Conservation (phyloP, 2,888 invertebrate species). For the Polylopha cassiicola region DNA sequence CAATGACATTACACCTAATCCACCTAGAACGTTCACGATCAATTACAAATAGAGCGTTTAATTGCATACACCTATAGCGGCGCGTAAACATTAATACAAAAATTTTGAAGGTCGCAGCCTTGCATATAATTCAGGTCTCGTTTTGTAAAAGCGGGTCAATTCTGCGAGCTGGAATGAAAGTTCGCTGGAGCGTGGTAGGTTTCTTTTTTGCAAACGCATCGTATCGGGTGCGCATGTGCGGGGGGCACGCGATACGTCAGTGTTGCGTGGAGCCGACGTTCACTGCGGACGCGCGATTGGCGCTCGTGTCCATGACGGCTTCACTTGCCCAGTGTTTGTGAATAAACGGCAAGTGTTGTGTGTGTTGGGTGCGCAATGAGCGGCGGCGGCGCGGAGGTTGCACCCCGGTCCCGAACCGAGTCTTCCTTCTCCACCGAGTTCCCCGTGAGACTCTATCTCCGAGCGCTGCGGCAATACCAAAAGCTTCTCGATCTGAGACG, state of each 20-base stretch:
- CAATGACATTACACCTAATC: too few species aligned
- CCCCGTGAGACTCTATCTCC: constrained; percentile 73
- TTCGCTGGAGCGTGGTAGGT: constrained; percentile 54
- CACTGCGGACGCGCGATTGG: constrained; percentile 73
- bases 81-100: too few species aligned
- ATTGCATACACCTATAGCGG: too few species aligned
- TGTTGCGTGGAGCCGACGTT: constrained; percentile 68
- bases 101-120: constrained; percentile 4
- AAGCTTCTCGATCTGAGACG: constrained; percentile 77
- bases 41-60: too few species aligned
- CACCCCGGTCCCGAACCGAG: constrained; percentile 52
- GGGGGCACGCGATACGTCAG: constrained; percentile 55
- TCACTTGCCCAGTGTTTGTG: constrained; percentile 44
- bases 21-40: too few species aligned
- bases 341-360: constrained; percentile 49
- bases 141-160: constrained; percentile 67
- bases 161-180: constrained; percentile 65
- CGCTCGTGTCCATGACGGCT: constrained; percentile 46
- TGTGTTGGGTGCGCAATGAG: constrained; percentile 27
- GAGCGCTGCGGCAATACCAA: constrained; percentile 80
- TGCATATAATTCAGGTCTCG: constrained; percentile 29
- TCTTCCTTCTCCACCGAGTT: constrained; percentile 50
- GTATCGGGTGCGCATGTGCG: constrained; percentile 61
- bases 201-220: constrained; percentile 65
- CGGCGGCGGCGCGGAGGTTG: constrained; percentile 57